A percentile compares a stretch with the other conserved stretches of the same genome.
These are phyloP conservation scores for Sialis lutaria DNA, from an alignment of 2,888 invertebrate genomes.

Conservation along the genomic window DNA sequence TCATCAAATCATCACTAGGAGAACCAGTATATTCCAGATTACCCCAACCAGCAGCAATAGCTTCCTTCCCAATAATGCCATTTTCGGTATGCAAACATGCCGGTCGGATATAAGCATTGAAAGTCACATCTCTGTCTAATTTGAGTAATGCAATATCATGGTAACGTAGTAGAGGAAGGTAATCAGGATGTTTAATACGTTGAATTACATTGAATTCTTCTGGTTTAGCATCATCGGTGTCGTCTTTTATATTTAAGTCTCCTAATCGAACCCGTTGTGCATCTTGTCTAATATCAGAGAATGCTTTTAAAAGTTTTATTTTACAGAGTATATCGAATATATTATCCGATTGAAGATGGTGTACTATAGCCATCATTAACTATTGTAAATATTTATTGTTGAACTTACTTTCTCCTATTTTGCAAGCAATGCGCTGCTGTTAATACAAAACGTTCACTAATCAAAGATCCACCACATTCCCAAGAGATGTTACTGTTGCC, in stretches of 20 bases:
- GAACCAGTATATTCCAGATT: constrained; percentile 21
- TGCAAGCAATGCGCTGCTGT: constrained; percentile 50
- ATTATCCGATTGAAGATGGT: too few species aligned
- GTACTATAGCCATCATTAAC: too few species aligned
- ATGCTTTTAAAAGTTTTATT: too few species aligned
- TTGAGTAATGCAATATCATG: constrained; percentile 50
- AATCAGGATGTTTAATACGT: constrained; percentile 34
- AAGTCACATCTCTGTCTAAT: constrained; percentile 28
- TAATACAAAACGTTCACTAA: constrained; percentile 42
- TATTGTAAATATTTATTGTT: too few species aligned
- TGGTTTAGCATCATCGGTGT: constrained; percentile 29
- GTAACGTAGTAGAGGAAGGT: constrained; percentile 32
- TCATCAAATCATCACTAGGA: constrained; percentile 20
- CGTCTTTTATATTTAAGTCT: constrained; percentile 31
- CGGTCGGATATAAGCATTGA: constrained; percentile 37
- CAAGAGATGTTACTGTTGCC: constrained; percentile 22
- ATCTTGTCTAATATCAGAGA: constrained; percentile 21
- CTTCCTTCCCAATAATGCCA: constrained; percentile 17
- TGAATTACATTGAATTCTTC: constrained; percentile 30
- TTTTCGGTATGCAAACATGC: constrained; percentile 34
- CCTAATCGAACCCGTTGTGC: constrained; percentile 35
- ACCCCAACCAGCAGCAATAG: constrained; percentile 47
- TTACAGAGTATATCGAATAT: too few species aligned
- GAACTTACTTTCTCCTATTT: constrained; percentile 1
- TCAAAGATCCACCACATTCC: constrained; percentile 47